A percentile compares a stretch with the other conserved stretches of the same genome.
phyloP scores from a whole-genome alignment of 2,888 invertebrate species.

The Zele albiditarsus region DNA sequence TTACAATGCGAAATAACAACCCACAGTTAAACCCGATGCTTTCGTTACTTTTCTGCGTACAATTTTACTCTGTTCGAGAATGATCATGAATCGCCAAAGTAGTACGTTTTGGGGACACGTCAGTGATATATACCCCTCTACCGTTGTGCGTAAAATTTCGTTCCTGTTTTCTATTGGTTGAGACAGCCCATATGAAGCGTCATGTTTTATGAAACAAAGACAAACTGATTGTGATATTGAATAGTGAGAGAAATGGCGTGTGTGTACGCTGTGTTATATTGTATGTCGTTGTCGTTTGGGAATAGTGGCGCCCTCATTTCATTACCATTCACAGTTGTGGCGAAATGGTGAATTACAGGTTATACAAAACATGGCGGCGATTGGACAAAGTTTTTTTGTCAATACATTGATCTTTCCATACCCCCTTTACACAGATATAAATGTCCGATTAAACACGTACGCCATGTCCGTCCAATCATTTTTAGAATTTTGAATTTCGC shows the following conservation, averaged over 20 bases:
- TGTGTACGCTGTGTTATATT: neutral
- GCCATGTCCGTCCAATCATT: too few relatives aligned
- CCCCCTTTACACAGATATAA: too few relatives aligned
- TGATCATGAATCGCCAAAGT: conserved; percentile 64
- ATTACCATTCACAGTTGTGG: neutral
- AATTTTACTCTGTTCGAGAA: conserved; percentile 58
- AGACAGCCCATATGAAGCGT: conserved; percentile 56
- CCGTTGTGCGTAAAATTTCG: conserved; percentile 61
- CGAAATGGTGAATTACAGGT: conserved; percentile 1
- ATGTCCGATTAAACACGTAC: too few relatives aligned
- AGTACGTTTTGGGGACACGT: conserved; percentile 67
- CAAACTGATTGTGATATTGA: conserved; percentile 10
- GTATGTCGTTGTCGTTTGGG: neutral
- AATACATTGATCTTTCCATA: neutral
- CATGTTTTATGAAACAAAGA: conserved; percentile 56
- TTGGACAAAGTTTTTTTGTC: conserved; percentile 8
- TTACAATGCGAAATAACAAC: conserved; percentile 6
- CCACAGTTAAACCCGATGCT: neutral
- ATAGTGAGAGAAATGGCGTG: conserved; percentile 19
- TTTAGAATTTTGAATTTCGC: too few relatives aligned
- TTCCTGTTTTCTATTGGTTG: conserved; percentile 57
- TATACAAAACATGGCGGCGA: neutral
- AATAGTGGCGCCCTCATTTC: conserved; percentile 15
- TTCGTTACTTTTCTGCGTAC: conserved; percentile 49
- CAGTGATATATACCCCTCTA: conserved; percentile 61